phyloP scores from a whole-genome alignment of 2,113 vertebrate genomes.

The Nothoprocta pentlandii region DNA sequence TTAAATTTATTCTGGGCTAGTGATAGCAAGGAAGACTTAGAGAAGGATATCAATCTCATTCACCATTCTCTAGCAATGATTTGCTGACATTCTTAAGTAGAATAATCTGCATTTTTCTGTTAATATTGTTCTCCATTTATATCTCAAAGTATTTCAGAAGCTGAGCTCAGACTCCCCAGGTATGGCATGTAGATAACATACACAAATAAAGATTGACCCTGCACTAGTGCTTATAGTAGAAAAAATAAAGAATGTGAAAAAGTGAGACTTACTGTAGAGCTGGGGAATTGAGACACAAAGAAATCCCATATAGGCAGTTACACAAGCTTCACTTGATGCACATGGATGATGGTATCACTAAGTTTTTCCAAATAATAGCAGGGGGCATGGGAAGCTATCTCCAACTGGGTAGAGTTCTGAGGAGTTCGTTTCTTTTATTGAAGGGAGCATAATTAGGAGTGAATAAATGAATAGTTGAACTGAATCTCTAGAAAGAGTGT shows the following conservation, averaged over 20 bases:
- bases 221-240: constrained; percentile 20
- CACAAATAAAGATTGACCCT: constrained; percentile 37
- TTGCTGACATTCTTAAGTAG: neutral
- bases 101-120: neutral
- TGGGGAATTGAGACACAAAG: constrained; percentile 48
- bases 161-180: neutral
- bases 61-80: neutral
- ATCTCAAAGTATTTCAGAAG: neutral
- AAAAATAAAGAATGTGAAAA: constrained; percentile 49
- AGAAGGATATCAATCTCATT: neutral
- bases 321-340: constrained; percentile 35
- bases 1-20: neutral
- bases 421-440: constrained; percentile 58
- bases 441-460: constrained; percentile 60
- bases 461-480: constrained; percentile 68
- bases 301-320: constrained; percentile 58
- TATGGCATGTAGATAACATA: neutral
- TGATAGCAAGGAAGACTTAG: neutral
- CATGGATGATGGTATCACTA: constrained; percentile 55
- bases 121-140: neutral
- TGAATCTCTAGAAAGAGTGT: constrained; percentile 36
- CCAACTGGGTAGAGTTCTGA: constrained; percentile 24
- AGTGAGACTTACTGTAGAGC: constrained; percentile 37
- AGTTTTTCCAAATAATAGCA: constrained; percentile 62
- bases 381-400: constrained; percentile 42